phyloP scores from a whole-genome alignment of 2,888 invertebrate species.

The Catocala sponsa region DNA sequence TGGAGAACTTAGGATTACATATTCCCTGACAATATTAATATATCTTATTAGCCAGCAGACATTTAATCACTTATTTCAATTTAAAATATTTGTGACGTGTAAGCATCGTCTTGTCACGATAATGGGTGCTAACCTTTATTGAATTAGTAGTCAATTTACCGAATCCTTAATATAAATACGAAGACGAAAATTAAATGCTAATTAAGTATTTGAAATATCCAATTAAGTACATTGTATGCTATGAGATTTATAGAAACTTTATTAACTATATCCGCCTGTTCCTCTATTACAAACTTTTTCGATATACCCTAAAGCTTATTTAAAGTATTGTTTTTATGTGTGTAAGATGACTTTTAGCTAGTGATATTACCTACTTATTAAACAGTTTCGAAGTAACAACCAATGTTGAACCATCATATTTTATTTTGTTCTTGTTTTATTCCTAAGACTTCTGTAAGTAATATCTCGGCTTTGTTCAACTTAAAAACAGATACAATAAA shows the following conservation, averaged over 20 bases:
- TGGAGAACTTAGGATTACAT: no score
- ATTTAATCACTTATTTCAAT: no score
- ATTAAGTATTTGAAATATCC: not conserved
- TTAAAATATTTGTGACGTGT: no score
- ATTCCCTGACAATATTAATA: no score
- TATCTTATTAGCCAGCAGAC: no score
- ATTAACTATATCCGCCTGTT: conserved; percentile 12
- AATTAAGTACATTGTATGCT: not conserved
- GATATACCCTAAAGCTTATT: not conserved
- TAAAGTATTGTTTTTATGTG: not conserved
- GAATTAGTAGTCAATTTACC: not conserved
- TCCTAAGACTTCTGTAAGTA: no score
- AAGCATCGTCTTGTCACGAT: not conserved
- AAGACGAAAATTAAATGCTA: not conserved
- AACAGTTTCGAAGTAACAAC: no score
- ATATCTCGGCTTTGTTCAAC: no score
- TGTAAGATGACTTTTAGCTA: not conserved
- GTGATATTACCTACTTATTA: not conserved
- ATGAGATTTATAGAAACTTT: not conserved
- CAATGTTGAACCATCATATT: no score
- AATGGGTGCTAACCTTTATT: not conserved
- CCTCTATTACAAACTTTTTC: conserved; percentile 1
- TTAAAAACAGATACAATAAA: no score
- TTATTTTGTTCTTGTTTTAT: no score
- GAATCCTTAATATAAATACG: not conserved